Evolutionary conservation across 1,140 invertebrate genomes (phyloP).

Genomic region (Drosophila tristis): DNA sequence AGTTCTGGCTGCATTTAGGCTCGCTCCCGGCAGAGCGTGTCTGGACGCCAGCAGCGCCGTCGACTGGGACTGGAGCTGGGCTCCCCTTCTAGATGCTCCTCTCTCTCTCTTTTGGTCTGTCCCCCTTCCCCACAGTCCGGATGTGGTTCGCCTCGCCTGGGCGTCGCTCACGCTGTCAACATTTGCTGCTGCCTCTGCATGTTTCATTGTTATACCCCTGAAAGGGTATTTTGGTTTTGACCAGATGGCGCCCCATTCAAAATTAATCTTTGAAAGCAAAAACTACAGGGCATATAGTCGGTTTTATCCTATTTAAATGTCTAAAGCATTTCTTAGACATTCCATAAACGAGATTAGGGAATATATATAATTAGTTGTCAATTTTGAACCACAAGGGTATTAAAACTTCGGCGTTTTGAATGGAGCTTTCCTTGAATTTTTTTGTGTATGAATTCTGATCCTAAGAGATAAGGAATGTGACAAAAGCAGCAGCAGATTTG

Average conservation of each 20-base stretch:
- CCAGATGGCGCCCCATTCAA: slow-evolving; percentile 2
- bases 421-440: no score
- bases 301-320: no score
- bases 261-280: not conserved
- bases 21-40: slow-evolving; percentile 48
- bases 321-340: no score
- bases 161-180: not conserved
- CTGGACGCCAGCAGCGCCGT: slow-evolving; percentile 36
- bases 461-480: slow-evolving; percentile 11
- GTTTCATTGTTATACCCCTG: no score
- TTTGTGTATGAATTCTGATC: not conserved
- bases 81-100: no score
- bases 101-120: no score
- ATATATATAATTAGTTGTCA: no score
- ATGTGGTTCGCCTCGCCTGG: slow-evolving; percentile 47
- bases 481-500: not conserved
- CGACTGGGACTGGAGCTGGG: slow-evolving; percentile 13
- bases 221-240: no score
- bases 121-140: slow-evolving; percentile 14
- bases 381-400: no score
- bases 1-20: slow-evolving; percentile 77
- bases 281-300: no score
- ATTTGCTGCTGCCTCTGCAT: not conserved
- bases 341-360: no score
- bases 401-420: no score